These are phyloP conservation scores for Deilephila elpenor DNA, from an alignment of 2,888 invertebrate species.

Conservation along the genomic window DNA sequence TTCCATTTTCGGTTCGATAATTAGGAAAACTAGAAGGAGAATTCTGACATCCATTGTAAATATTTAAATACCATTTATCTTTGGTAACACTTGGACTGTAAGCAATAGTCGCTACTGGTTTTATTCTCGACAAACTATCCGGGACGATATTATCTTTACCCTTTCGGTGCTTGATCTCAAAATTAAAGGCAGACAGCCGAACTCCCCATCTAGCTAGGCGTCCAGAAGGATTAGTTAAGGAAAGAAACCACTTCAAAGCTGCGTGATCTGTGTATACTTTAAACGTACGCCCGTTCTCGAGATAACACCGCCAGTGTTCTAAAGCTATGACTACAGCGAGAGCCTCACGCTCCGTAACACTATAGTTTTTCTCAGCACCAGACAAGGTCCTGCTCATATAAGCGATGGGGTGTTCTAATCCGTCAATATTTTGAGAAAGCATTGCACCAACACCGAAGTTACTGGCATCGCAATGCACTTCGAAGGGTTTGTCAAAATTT, in stretches of 20 bases:
- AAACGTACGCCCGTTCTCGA: slow-evolving; percentile 38
- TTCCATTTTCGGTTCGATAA: too few relatives aligned
- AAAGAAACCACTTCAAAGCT: slow-evolving; percentile 43
- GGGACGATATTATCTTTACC: slow-evolving; percentile 44
- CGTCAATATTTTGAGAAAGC: not conserved
- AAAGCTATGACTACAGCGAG: slow-evolving; percentile 45
- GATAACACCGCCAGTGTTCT: slow-evolving; percentile 49
- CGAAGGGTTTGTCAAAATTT: too few relatives aligned
- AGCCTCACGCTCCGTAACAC: slow-evolving; percentile 46
- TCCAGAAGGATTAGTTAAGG: slow-evolving; percentile 43
- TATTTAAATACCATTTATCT: too few relatives aligned
- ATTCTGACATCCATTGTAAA: too few relatives aligned
- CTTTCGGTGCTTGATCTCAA: slow-evolving; percentile 42
- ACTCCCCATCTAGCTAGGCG: slow-evolving; percentile 46
- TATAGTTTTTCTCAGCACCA: slow-evolving; percentile 42
- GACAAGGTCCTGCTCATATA: not conserved
- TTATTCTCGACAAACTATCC: slow-evolving; percentile 31
- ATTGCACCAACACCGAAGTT: not conserved
- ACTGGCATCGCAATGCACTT: too few relatives aligned
- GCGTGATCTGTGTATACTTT: slow-evolving; percentile 45
- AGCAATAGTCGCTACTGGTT: too few relatives aligned
- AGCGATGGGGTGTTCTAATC: not conserved
- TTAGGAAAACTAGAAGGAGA: too few relatives aligned
- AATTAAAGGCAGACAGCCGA: slow-evolving; percentile 43
- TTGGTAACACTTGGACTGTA: too few relatives aligned